A percentile compares a stretch with the other conserved stretches of the same genome.
phyloP scores from a whole-genome alignment of 2,888 invertebrate genomes.

The Syrista parreyssii region DNA sequence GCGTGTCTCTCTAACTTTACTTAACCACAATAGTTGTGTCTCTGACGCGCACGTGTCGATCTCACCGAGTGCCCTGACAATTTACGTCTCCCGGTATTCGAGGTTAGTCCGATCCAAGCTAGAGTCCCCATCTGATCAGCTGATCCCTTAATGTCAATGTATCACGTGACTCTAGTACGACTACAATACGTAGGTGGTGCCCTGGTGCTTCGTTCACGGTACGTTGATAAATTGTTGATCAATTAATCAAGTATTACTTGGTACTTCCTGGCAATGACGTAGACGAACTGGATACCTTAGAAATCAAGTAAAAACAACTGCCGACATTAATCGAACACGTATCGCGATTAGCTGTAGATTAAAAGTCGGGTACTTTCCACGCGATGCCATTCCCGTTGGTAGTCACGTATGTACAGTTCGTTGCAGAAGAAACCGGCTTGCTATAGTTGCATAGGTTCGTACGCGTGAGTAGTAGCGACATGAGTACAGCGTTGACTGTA shows the following conservation, averaged over 20 bases:
- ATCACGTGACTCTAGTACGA: slow-evolving; percentile 27
- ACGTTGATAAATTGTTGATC: neutral
- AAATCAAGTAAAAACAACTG: neutral
- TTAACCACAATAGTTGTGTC: neutral
- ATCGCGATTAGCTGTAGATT: neutral
- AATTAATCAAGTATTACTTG: neutral
- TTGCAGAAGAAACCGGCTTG: neutral
- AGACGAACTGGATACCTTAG: neutral
- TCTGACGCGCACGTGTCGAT: slow-evolving; percentile 5
- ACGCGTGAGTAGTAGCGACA: neutral
- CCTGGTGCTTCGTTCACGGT: neutral
- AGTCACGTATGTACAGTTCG: neutral
- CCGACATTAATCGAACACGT: neutral
- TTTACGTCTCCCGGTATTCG: slow-evolving; percentile 9
- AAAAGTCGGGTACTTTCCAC: neutral
- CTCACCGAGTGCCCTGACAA: neutral
- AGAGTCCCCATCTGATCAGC: slow-evolving; percentile 27
- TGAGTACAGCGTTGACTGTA: neutral
- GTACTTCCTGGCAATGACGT: neutral
- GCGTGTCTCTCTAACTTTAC: neutral
- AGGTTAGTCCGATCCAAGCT: neutral
- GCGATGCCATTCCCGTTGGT: neutral
- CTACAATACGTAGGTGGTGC: neutral
- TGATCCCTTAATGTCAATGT: slow-evolving; percentile 36
- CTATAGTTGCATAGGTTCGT: neutral